Evolutionary conservation across 2,797 vertebrate genomes (phyloP).

Genomic region (Poliocrania exsul): DNA sequence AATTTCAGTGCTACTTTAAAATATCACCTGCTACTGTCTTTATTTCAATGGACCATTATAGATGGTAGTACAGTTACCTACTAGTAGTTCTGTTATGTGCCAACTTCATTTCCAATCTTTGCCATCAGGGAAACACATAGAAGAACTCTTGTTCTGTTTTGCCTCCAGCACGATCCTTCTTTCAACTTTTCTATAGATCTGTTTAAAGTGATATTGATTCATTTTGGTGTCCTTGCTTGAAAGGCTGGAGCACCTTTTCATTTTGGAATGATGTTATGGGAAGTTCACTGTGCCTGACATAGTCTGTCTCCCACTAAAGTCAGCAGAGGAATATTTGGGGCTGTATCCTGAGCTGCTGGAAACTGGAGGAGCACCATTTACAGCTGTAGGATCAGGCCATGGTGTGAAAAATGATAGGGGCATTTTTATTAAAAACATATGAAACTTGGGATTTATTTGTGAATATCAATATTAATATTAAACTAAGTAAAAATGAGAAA

Average conservation of each 20-base stretch:
- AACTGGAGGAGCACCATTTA: background rate
- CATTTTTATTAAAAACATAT: background rate
- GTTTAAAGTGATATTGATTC: background rate
- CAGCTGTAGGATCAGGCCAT: background rate
- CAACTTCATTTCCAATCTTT: background rate
- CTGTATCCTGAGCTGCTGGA: background rate
- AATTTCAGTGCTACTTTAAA: background rate
- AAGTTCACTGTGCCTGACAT: background rate
- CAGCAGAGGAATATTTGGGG: background rate
- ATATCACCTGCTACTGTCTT: background rate
- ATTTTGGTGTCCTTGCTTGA: background rate
- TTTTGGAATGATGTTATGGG: background rate
- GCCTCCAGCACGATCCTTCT: background rate
- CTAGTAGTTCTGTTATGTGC: background rate
- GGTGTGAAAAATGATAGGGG: background rate
- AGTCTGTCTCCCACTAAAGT: background rate
- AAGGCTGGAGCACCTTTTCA: background rate
- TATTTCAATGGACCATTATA: background rate
- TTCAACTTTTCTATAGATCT: background rate
- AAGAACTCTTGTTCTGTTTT: background rate
- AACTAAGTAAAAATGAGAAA: conserved; percentile 12
- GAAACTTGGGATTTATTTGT: conserved; percentile 15
- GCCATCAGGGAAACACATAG: background rate
- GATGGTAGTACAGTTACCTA: background rate
- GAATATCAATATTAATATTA: conserved; percentile 32